phyloP scores from a whole-genome alignment of 2,888 invertebrate species.

The Ochropleura leucogaster region DNA sequence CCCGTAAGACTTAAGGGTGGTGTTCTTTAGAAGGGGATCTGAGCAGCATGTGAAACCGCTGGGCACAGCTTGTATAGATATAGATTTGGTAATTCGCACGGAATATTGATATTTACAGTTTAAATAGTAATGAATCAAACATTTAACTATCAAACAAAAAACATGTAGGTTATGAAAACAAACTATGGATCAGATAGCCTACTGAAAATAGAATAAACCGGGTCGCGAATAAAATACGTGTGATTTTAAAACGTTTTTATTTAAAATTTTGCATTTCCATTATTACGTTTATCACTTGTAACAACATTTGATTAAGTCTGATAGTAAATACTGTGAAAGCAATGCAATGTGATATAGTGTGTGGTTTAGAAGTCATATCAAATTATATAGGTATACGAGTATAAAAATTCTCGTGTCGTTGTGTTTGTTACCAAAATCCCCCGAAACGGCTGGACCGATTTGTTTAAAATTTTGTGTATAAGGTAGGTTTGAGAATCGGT shows the following conservation, averaged over 20 bases:
- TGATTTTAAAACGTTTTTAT: conserved; percentile 14
- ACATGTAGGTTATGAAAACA: background rate
- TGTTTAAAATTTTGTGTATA: too few species aligned
- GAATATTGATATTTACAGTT: background rate
- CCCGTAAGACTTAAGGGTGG: too few species aligned
- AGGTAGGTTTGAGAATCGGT: too few species aligned
- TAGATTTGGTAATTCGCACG: background rate
- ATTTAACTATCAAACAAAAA: background rate
- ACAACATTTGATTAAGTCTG: background rate
- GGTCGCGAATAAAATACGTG: conserved; percentile 1
- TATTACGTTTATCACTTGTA: conserved; percentile 6
- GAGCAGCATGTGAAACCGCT: too few species aligned
- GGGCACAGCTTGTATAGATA: too few species aligned
- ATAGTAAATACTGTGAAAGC: background rate
- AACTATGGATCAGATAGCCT: background rate
- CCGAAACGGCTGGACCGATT: too few species aligned
- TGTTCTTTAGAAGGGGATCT: too few species aligned
- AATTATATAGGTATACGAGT: too few species aligned
- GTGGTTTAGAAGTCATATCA: background rate
- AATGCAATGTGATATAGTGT: background rate
- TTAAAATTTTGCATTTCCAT: conserved; percentile 7
- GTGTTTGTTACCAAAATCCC: too few species aligned
- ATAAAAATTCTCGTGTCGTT: too few species aligned
- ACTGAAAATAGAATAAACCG: background rate
- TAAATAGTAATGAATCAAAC: background rate